Conservation (phyloP, 2,888 invertebrate species). For the Amphipoea lucens region DNA sequence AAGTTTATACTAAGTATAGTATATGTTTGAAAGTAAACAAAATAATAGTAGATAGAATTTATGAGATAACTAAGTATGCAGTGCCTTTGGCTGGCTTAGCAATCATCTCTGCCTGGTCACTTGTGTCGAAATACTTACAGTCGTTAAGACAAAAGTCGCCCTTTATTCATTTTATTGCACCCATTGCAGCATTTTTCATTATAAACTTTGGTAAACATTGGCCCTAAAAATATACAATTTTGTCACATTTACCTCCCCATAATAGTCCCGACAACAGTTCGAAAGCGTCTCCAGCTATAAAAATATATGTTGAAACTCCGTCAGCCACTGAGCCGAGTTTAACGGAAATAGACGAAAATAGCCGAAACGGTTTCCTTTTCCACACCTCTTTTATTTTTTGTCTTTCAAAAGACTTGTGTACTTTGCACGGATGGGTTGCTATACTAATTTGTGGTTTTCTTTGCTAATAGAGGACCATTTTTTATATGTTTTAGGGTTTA, state of each 20-base stretch:
- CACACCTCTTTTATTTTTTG: slow-evolving; percentile 67
- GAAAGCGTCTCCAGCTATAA: slow-evolving; percentile 46
- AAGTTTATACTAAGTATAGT: neutral
- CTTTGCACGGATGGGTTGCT: slow-evolving; percentile 62
- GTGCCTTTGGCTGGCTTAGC: neutral
- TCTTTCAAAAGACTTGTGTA: slow-evolving; percentile 62
- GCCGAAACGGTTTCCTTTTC: slow-evolving; percentile 73
- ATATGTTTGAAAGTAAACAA: neutral
- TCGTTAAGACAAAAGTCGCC: neutral
- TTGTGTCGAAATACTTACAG: neutral
- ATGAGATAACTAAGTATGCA: neutral
- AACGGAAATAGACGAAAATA: slow-evolving; percentile 83
- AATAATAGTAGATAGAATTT: neutral
- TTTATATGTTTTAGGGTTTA: slow-evolving; percentile 49
- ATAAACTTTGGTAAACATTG: slow-evolving; percentile 31
- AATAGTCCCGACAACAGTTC: slow-evolving; percentile 41
- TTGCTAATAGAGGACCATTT: slow-evolving; percentile 63
- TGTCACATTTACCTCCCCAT: slow-evolving; percentile 42
- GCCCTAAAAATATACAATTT: slow-evolving; percentile 22
- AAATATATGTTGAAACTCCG: slow-evolving; percentile 59
- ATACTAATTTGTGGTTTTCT: slow-evolving; percentile 67
- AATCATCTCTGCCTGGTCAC: neutral
- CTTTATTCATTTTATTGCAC: slow-evolving; percentile 1
- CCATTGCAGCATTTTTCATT: neutral
- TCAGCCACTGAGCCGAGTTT: slow-evolving; percentile 58